A percentile compares a stretch with the other conserved stretches of the same genome.
Evolutionary conservation across 2,797 vertebrate species (phyloP).

Genomic region (Oreochromis mossambicus): DNA sequence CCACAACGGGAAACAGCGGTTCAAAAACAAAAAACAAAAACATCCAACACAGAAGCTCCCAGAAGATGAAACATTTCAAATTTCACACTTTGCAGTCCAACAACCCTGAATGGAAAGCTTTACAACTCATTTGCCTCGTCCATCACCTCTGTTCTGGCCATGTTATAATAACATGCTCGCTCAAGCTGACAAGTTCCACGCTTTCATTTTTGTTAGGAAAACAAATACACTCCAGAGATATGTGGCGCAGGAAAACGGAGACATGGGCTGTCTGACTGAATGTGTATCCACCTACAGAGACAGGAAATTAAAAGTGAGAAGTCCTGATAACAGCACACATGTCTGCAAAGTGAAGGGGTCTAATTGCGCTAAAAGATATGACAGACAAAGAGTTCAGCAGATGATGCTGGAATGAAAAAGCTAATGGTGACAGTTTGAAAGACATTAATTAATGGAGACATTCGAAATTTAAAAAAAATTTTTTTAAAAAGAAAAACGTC

Average conservation of each 20-base stretch:
- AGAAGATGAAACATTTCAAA: neutral
- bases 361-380: neutral
- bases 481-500: neutral
- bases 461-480: neutral
- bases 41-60: neutral
- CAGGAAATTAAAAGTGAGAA: slow-evolving; percentile 44
- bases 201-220: slow-evolving; percentile 45
- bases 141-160: slow-evolving; percentile 3
- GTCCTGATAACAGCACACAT: neutral
- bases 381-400: neutral
- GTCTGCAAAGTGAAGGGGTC: neutral
- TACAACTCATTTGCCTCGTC: slow-evolving; percentile 6
- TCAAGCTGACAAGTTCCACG: slow-evolving; percentile 39
- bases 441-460: neutral
- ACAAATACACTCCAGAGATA: slow-evolving; percentile 18
- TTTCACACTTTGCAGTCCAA: slow-evolving; percentile 33
- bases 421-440: neutral
- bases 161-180: slow-evolving; percentile 33
- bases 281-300: neutral
- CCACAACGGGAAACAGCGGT: neutral
- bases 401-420: neutral
- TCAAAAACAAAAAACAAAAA: neutral
- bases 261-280: neutral
- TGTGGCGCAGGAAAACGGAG: neutral
- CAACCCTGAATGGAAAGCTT: slow-evolving; percentile 20